These are phyloP conservation scores for Chalcosyrphus nemorum DNA, from an alignment of 2,888 invertebrate species.

Conservation along the genomic window DNA sequence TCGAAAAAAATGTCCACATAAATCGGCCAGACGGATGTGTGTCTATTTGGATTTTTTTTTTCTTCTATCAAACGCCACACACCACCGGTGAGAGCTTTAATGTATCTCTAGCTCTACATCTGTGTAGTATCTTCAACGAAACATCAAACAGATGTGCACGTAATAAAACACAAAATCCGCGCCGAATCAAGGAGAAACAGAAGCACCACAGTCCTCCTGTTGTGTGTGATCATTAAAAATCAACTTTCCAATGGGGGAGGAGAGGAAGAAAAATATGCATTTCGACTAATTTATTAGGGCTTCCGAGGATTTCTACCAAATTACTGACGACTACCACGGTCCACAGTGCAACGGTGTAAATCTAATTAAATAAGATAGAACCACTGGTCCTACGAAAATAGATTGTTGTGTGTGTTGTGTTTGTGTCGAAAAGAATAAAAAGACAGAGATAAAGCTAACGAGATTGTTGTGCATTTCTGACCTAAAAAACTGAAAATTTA, in stretches of 20 bases:
- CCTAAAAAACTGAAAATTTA: conserved; percentile 31
- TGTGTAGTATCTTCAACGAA: background rate
- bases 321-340: conserved; percentile 15
- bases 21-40: conserved; percentile 42
- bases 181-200: conserved; percentile 25
- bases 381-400: conserved; percentile 43
- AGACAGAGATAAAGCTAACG: conserved; percentile 26
- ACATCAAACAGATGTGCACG: conserved; percentile 65
- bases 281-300: conserved; percentile 59
- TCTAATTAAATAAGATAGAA: conserved; percentile 45
- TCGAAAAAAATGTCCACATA: conserved; percentile 64
- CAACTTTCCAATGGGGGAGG: conserved; percentile 64
- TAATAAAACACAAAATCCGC: conserved; percentile 56
- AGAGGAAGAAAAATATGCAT: conserved; percentile 58
- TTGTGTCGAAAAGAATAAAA: background rate
- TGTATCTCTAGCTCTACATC: conserved; percentile 1
- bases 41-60: background rate
- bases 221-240: conserved; percentile 68
- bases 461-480: conserved; percentile 35
- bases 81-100: conserved; percentile 52
- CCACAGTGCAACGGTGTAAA: conserved; percentile 45
- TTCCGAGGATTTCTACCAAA: conserved; percentile 54
- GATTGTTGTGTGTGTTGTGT: conserved; percentile 11
- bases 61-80: background rate
- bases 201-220: too few relatives aligned